Evolutionary conservation across 2,113 vertebrate genomes (phyloP), one percentile per base, ranked within the genome.

Genomic region (Morone chrysops): DNA sequence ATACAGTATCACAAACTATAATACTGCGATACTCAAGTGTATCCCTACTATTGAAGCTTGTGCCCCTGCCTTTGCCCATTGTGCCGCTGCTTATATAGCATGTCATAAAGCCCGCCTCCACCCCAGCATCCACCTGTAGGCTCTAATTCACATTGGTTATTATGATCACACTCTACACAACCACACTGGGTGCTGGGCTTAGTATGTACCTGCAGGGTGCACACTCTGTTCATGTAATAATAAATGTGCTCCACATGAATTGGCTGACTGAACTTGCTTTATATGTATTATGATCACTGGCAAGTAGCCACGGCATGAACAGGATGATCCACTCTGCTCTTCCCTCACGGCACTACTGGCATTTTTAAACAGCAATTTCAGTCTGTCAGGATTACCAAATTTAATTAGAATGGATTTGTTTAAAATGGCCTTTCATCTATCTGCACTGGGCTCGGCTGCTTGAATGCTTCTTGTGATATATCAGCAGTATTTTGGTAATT

Each of bases 341-440:
- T 60, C 60, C 78, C 74, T 62, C 51, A 56, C 11, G 16, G 75
- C 78, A 61, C 38, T 36, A 74, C 74, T 60, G 53, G 22, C 18
- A 57, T 82, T 81, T 81, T 79, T 54, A 60, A 83, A 81, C 56
- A 85, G 87, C 75, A 75, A 63, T 78, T 41, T 53, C 43, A 75
- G 83, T 90, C 89, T 81, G 31, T 87, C 70, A 89, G 83, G 74
- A 87, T 89, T 82, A 87, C 31, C 36, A 70, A 73, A 68, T 66
- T 56, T 51, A 77, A 82, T 88, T 83, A 69, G 43, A 78, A 50
- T 84, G 71, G 81, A 87, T 92, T 88, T 86, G 61, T 82, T 80
- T 78, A 25, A 83, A 89, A 75, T 79, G 45, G 78, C 50, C 41
- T 74, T 61, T 70, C 68, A 60, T 43, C 14, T 72, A 71, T 66